A percentile compares a stretch with the other conserved stretches of the same genome.
phyloP scores from a whole-genome alignment of 2,113 vertebrate species.

The Bufo gargarizans region DNA sequence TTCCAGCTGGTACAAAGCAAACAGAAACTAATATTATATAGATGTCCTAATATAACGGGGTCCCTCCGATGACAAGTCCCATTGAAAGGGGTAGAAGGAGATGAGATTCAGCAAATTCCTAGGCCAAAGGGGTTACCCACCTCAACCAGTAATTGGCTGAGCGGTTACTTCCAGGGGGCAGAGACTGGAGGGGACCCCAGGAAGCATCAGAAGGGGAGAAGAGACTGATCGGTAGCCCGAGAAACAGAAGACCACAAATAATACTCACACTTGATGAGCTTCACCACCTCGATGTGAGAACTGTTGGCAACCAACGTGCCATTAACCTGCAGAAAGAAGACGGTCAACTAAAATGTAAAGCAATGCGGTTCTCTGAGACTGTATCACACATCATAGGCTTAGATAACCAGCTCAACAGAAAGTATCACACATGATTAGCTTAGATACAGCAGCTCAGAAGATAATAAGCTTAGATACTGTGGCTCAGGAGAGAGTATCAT shows the following conservation, averaged over 20 bases:
- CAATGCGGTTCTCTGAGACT: neutral
- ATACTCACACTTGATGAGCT: slow-evolving; percentile 93
- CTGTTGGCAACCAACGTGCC: slow-evolving; percentile 89
- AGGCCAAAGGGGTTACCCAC: no score
- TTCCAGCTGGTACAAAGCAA: slow-evolving; percentile 74
- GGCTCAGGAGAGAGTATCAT: no score
- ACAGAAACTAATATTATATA: neutral
- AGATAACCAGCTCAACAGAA: neutral
- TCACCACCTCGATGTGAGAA: slow-evolving; percentile 93
- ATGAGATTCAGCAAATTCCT: no score
- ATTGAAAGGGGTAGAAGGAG: no score
- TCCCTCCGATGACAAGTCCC: no score
- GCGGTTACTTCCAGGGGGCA: no score
- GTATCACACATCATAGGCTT: neutral
- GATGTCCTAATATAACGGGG: no score
- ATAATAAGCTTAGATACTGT: no score
- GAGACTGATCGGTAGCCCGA: no score
- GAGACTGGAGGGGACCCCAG: no score
- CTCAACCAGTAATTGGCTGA: no score
- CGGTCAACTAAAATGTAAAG: neutral
- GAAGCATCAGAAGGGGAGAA: no score
- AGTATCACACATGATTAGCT: neutral
- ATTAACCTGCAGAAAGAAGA: slow-evolving; percentile 79
- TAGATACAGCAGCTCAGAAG: neutral
- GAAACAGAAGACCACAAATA: neutral